Percentiles rank a stretch among this genome's conserved stretches.
phyloP scores from a whole-genome alignment of 1,140 invertebrate genomes.

The Atta cephalotes region DNA sequence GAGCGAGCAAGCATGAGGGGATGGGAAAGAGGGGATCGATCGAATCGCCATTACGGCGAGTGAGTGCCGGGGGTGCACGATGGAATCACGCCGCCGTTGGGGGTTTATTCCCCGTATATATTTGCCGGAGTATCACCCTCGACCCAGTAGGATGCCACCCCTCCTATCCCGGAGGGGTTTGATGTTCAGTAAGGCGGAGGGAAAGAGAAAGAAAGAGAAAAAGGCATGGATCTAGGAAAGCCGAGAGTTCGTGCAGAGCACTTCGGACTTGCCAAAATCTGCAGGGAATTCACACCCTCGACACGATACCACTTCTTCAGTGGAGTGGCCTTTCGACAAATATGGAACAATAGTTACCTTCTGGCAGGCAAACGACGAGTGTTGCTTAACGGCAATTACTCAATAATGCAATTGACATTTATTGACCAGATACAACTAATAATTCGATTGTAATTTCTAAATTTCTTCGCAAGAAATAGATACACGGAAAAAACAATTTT shows the following conservation, averaged over 20 bases:
- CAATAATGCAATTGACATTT: slow-evolving; percentile 10
- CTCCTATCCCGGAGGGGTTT: slow-evolving; percentile 69
- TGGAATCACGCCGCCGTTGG: slow-evolving; percentile 84
- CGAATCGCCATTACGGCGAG: slow-evolving; percentile 84
- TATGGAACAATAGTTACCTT: slow-evolving; percentile 75
- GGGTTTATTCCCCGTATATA: slow-evolving; percentile 84
- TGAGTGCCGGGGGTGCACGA: slow-evolving; percentile 81
- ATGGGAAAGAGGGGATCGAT: slow-evolving; percentile 78
- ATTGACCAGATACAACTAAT: no score
- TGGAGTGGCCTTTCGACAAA: slow-evolving; percentile 69
- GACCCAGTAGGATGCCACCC: slow-evolving; percentile 75
- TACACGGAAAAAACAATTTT: not conserved
- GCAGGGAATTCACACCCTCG: slow-evolving; percentile 78
- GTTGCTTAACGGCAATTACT: slow-evolving; percentile 35
- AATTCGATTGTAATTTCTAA: not conserved
- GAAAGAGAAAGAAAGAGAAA: slow-evolving; percentile 41
- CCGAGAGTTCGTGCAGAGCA: slow-evolving; percentile 66
- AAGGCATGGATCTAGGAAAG: slow-evolving; percentile 65
- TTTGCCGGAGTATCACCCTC: slow-evolving; percentile 82
- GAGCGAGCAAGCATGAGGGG: not conserved
- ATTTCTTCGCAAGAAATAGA: not conserved
- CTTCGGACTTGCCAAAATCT: slow-evolving; percentile 77
- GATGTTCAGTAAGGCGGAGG: slow-evolving; percentile 71
- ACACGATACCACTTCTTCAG: slow-evolving; percentile 74
- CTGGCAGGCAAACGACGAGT: slow-evolving; percentile 26